phyloP scores from a whole-genome alignment of 2,113 vertebrate species.

The Rissa tridactyla region DNA sequence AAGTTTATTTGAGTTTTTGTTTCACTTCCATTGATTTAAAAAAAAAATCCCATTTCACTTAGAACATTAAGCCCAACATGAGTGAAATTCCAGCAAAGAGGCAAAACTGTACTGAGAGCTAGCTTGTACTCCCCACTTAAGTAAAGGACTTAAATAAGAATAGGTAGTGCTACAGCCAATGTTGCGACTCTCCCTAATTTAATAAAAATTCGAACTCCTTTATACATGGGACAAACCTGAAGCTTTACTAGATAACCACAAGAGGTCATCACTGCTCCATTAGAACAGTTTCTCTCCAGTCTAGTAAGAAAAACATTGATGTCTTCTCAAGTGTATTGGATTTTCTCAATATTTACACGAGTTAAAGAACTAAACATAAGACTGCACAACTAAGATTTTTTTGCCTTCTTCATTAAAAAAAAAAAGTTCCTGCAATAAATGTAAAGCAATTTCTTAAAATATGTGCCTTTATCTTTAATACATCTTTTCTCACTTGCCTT shows the following conservation, averaged over 20 bases:
- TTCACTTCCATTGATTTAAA: neutral
- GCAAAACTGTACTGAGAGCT: neutral
- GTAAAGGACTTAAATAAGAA: neutral
- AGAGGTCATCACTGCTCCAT: slow-evolving; percentile 57
- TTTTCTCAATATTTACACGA: neutral
- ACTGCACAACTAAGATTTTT: neutral
- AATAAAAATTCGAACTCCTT: neutral
- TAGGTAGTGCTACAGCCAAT: neutral
- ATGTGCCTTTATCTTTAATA: neutral
- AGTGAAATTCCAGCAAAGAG: neutral
- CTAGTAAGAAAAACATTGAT: neutral
- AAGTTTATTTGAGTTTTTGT: neutral
- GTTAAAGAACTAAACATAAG: neutral
- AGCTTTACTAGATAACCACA: slow-evolving; percentile 13
- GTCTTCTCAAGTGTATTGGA: neutral
- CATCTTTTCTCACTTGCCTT: neutral
- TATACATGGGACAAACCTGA: neutral
- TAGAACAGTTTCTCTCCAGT: neutral
- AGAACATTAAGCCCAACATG: neutral
- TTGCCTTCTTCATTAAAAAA: neutral
- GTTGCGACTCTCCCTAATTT: neutral
- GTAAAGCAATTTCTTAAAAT: neutral
- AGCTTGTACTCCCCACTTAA: neutral
- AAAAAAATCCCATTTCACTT: neutral
- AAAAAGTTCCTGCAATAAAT: neutral